Percentiles rank a stretch among this genome's conserved stretches.
These are phyloP conservation scores for Agrenia bidenticulata DNA, from an alignment of 2,888 invertebrate species.

Conservation along the genomic window DNA sequence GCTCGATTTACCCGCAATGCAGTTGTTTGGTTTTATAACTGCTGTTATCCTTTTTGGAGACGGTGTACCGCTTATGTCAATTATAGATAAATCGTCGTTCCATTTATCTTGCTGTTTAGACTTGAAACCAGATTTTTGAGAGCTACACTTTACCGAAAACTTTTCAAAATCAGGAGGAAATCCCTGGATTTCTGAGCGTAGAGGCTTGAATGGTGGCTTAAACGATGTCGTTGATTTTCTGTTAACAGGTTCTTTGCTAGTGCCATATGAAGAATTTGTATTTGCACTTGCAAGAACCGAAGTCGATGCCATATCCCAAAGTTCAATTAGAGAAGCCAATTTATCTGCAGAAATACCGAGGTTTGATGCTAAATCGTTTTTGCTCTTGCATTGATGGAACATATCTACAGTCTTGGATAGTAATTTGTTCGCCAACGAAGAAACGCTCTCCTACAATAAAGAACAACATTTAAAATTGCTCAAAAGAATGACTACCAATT, in stretches of 20 bases:
- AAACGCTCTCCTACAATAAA: conserved; percentile 32
- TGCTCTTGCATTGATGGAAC: conserved; percentile 31
- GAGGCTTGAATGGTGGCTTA: too few species aligned
- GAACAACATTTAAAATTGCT: too few species aligned
- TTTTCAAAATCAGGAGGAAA: too few species aligned
- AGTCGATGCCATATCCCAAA: conserved; percentile 38
- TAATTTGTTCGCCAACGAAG: conserved; percentile 10
- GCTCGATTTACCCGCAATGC: background rate
- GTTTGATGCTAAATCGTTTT: conserved; percentile 24
- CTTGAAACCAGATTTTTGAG: background rate
- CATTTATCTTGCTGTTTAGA: background rate
- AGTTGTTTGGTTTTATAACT: background rate
- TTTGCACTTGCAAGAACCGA: conserved; percentile 1
- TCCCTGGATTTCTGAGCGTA: too few species aligned
- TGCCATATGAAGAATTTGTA: background rate
- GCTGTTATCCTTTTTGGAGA: conserved; percentile 10
- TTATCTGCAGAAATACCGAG: conserved; percentile 36
- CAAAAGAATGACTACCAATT: conserved; percentile 4
- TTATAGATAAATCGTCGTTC: conserved; percentile 9
- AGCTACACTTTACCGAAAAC: background rate
- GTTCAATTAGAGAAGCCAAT: conserved; percentile 34
- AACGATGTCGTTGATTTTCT: background rate
- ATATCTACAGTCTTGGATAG: conserved; percentile 33
- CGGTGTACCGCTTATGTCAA: conserved; percentile 24
- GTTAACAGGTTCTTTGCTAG: background rate